These are phyloP conservation scores for Muntiacus muntjak DNA, from an alignment of 2,113 vertebrate species.

Conservation along the genomic window DNA sequence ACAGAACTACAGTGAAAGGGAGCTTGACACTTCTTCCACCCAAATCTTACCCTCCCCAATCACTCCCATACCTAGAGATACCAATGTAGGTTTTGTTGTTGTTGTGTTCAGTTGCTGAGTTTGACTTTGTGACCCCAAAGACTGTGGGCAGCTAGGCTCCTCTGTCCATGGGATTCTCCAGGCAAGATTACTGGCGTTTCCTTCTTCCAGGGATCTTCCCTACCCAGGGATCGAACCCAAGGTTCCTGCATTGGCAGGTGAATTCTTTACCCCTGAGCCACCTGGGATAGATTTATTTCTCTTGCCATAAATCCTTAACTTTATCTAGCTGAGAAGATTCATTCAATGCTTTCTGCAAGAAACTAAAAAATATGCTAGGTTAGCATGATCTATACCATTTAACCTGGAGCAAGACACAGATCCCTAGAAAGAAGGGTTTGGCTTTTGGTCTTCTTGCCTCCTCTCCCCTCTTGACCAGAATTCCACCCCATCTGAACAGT, in stretches of 20 bases:
- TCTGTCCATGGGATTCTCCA: not conserved
- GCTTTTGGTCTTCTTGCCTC: not conserved
- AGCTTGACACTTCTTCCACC: not conserved
- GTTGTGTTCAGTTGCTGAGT: not conserved
- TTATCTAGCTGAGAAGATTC: not conserved
- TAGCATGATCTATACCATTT: not conserved
- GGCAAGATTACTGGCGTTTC: not conserved
- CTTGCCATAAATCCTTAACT: not conserved
- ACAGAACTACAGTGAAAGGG: not conserved
- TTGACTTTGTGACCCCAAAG: not conserved
- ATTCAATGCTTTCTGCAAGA: not conserved
- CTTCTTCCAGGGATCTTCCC: not conserved
- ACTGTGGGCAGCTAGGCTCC: not conserved
- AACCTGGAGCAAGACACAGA: not conserved
- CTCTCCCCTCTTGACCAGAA: not conserved
- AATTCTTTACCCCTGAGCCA: not conserved
- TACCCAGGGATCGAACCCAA: not conserved
- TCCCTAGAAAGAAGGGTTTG: not conserved
- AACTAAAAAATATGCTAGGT: not conserved
- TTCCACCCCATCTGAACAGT: not conserved
- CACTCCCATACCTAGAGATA: not conserved
- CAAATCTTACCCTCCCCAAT: not conserved
- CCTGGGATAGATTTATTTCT: not conserved
- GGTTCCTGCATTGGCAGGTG: not conserved
- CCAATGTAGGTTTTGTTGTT: not conserved